Evolutionary conservation across 1,140 invertebrate species (phyloP).

Genomic region (Lanistes nyassanus): DNA sequence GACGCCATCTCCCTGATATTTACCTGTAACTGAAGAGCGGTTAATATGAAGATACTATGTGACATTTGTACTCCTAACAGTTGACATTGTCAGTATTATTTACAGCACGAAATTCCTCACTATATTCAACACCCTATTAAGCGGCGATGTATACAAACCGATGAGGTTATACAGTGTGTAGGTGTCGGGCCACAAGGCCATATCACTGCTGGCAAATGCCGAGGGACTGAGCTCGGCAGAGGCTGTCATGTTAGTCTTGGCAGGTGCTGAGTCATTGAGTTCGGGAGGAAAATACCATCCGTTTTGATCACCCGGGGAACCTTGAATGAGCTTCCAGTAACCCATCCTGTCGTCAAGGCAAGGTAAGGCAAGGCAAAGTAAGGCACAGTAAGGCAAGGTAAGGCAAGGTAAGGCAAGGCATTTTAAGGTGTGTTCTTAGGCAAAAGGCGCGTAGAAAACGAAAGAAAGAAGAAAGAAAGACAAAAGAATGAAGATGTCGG

Average conservation of each 20-base stretch:
- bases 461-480: not conserved
- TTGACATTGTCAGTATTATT: too few relatives aligned
- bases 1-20: too few relatives aligned
- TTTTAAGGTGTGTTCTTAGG: not conserved
- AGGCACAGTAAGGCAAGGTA: not conserved
- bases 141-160: too few relatives aligned
- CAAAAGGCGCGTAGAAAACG: not conserved
- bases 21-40: too few relatives aligned
- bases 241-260: not conserved
- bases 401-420: not conserved
- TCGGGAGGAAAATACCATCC: conserved; percentile 34
- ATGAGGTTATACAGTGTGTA: not conserved
- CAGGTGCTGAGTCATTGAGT: not conserved
- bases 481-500: not conserved
- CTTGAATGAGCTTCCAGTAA: conserved; percentile 16
- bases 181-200: too few relatives aligned
- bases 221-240: too few relatives aligned
- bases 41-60: too few relatives aligned
- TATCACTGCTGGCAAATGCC: too few relatives aligned
- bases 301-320: conserved; percentile 1
- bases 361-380: not conserved
- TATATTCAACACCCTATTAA: too few relatives aligned
- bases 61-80: too few relatives aligned
- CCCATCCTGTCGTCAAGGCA: not conserved
- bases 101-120: too few relatives aligned